Percentiles rank a stretch among this genome's conserved stretches.
These are phyloP conservation scores for Pseudoips prasinana DNA, from an alignment of 2,888 invertebrate genomes.

Conservation along the genomic window DNA sequence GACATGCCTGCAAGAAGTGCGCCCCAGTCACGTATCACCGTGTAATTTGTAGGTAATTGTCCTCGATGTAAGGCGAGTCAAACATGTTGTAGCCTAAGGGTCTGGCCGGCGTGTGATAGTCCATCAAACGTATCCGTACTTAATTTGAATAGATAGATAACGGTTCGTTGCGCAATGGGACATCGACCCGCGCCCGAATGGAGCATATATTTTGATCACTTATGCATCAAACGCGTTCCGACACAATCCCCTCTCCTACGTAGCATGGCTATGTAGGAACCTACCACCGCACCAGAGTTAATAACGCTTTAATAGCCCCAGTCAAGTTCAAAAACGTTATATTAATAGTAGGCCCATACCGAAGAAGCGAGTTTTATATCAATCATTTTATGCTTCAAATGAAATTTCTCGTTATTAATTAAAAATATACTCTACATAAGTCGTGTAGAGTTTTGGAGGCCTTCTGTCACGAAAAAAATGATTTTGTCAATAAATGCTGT, in stretches of 20 bases:
- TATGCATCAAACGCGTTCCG: constrained; percentile 74
- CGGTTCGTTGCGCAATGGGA: constrained; percentile 72
- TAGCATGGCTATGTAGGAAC: constrained; percentile 33
- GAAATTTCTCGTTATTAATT: constrained; percentile 23
- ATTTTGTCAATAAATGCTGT: too few relatives aligned
- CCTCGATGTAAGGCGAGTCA: constrained; percentile 37
- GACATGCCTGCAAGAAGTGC: constrained; percentile 53
- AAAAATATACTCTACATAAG: constrained; percentile 12
- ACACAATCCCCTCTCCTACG: constrained; percentile 43
- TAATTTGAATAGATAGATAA: constrained; percentile 75
- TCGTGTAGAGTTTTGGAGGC: too few relatives aligned
- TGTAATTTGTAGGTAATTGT: constrained; percentile 56
- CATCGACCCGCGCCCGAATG: constrained; percentile 63
- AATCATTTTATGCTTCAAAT: constrained; percentile 41
- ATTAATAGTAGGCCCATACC: constrained; percentile 43
- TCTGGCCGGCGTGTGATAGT: constrained; percentile 34
- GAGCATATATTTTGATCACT: constrained; percentile 64
- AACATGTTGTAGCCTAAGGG: constrained; percentile 44
- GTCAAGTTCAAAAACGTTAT: constrained; percentile 55
- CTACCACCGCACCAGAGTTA: constrained; percentile 47
- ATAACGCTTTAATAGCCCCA: constrained; percentile 55
- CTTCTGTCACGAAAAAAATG: too few relatives aligned
- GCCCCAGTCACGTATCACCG: constrained; percentile 42
- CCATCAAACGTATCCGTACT: constrained; percentile 64
- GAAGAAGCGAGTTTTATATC: constrained; percentile 38